Conservation (phyloP, 2,113 vertebrate species). For the Xyrauchen texanus region DNA sequence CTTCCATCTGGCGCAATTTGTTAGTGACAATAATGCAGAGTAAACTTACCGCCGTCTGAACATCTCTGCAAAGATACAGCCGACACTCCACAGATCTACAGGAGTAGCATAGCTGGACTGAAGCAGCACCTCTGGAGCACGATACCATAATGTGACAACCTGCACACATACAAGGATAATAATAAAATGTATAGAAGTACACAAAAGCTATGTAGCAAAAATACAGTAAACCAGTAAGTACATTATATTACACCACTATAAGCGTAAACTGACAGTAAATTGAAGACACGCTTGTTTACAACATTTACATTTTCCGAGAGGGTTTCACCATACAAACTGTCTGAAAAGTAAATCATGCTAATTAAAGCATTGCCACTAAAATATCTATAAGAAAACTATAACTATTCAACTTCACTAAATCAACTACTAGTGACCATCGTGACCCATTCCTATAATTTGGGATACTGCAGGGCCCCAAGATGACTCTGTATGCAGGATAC, state of each 20-base stretch:
- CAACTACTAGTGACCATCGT: no score
- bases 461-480: background rate
- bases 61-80: constrained; percentile 99
- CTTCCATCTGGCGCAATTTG: no score
- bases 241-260: no score
- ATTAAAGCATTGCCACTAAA: no score
- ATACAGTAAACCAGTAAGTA: no score
- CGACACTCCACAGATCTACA: constrained; percentile 97
- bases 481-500: constrained; percentile 62
- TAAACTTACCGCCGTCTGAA: constrained; percentile 92
- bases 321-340: no score
- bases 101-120: constrained; percentile 98
- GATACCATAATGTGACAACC: constrained; percentile 98
- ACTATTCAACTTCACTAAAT: no score
- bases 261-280: background rate
- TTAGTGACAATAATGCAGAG: background rate
- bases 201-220: background rate
- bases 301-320: no score
- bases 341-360: no score
- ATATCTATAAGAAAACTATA: no score
- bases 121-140: constrained; percentile 94
- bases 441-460: no score
- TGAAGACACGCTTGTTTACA: no score
- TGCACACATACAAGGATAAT: constrained; percentile 59
- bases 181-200: background rate